Conservation (phyloP, 2,888 invertebrate genomes). For the Harpalus rufipes region DNA sequence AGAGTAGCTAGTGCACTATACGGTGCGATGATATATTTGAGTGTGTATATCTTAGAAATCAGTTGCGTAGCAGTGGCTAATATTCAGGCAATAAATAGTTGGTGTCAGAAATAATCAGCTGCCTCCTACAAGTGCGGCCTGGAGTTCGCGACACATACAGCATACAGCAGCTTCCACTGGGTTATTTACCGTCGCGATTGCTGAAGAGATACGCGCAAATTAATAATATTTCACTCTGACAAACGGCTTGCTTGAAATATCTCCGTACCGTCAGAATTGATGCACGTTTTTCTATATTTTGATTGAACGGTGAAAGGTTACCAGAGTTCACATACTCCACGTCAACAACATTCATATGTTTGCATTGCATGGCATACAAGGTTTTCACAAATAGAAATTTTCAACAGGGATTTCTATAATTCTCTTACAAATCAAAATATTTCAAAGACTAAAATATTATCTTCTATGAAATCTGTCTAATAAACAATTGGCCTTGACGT, state of each 20-base stretch:
- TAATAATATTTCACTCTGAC: conserved; percentile 51
- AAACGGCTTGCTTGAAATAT: conserved; percentile 43
- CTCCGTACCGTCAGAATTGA: conserved; percentile 20
- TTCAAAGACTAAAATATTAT: too few species aligned
- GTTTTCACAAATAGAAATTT: too few species aligned
- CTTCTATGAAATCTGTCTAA: too few species aligned
- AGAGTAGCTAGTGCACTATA: too few species aligned
- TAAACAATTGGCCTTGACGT: too few species aligned
- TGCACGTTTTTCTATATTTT: conserved; percentile 54
- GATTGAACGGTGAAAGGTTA: conserved; percentile 61
- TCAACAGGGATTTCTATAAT: too few species aligned
- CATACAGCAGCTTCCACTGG: too few species aligned
- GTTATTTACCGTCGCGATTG: conserved; percentile 42
- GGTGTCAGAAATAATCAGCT: conserved; percentile 1
- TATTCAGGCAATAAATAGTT: neutral
- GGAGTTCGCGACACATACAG: neutral
- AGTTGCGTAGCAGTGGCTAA: neutral
- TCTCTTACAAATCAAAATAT: too few species aligned
- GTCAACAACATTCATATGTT: conserved; percentile 6
- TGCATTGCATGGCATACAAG: neutral
- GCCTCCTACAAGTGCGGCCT: neutral
- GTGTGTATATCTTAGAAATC: too few species aligned
- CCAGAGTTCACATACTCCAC: conserved; percentile 48
- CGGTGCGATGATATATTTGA: too few species aligned
- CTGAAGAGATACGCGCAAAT: conserved; percentile 43